These are phyloP conservation scores for Mylabris phalerata DNA, from an alignment of 1,140 invertebrate species.

Conservation along the genomic window DNA sequence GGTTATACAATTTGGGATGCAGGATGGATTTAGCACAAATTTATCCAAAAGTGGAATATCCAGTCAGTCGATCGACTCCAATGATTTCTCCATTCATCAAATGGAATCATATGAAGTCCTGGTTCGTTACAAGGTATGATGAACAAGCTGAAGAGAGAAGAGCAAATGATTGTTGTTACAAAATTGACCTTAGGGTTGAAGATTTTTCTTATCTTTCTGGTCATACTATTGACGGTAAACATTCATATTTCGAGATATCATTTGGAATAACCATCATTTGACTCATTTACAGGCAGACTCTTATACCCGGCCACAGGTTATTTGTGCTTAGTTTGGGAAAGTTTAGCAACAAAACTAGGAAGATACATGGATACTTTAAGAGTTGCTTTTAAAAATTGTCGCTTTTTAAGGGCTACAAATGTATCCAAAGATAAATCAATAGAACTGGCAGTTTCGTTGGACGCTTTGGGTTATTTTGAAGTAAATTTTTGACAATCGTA, in stretches of 20 bases:
- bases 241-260: too few species aligned
- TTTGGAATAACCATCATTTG: too few species aligned
- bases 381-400: conserved; percentile 51
- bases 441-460: conserved; percentile 77
- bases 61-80: conserved; percentile 52
- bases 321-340: conserved; percentile 77
- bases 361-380: conserved; percentile 67
- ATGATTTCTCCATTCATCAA: conserved; percentile 51
- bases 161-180: conserved; percentile 2
- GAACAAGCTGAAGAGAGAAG: too few species aligned
- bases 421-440: conserved; percentile 51
- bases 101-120: conserved; percentile 55
- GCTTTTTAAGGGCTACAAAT: conserved; percentile 75
- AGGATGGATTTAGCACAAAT: conserved; percentile 31
- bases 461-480: conserved; percentile 73
- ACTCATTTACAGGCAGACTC: conserved; percentile 47
- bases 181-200: conserved; percentile 42
- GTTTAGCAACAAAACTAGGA: conserved; percentile 70
- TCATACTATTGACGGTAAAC: conserved; percentile 71
- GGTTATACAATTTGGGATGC: too few species aligned
- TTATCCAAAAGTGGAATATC: conserved; percentile 47
- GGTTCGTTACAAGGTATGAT: conserved; percentile 25
- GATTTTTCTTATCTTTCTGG: conserved; percentile 70
- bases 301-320: conserved; percentile 88
- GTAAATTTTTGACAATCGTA: conserved; percentile 28